Percentiles rank a stretch among this genome's conserved stretches.
These are phyloP conservation scores for Rhogogaster chlorosoma DNA, from an alignment of 2,888 invertebrate species.

Conservation along the genomic window DNA sequence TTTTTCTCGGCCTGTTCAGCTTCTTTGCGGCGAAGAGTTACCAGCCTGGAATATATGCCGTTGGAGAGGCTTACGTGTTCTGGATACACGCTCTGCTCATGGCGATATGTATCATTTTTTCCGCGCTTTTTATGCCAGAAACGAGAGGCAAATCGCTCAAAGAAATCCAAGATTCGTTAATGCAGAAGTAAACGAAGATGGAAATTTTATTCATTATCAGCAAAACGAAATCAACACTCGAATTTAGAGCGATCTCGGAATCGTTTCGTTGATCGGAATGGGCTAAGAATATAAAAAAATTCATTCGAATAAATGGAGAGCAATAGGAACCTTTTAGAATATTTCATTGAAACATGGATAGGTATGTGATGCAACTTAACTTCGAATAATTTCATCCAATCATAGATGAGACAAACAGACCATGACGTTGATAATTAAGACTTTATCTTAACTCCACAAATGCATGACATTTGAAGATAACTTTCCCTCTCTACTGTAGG, in stretches of 20 bases:
- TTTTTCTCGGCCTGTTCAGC: constrained; percentile 64
- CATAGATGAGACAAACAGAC: too few relatives aligned
- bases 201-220: background rate
- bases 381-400: background rate
- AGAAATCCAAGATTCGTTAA: constrained; percentile 54
- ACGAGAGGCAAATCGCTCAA: constrained; percentile 70
- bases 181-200: background rate
- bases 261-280: background rate
- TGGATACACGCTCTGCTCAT: constrained; percentile 64
- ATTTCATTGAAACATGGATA: background rate
- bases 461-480: too few relatives aligned
- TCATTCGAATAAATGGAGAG: background rate
- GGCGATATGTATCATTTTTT: constrained; percentile 52
- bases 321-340: background rate
- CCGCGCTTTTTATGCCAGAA: constrained; percentile 63
- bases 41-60: constrained; percentile 64
- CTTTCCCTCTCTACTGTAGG: too few relatives aligned
- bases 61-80: constrained; percentile 65
- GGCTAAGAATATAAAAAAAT: background rate
- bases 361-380: background rate
- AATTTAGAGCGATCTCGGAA: background rate
- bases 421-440: too few relatives aligned
- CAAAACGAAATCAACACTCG: background rate
- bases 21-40: constrained; percentile 66
- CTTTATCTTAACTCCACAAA: too few relatives aligned